Evolutionary conservation across 1,140 invertebrate genomes (phyloP), one percentile per base, ranked within the genome.

Genomic region (Sinonovacula constricta): DNA sequence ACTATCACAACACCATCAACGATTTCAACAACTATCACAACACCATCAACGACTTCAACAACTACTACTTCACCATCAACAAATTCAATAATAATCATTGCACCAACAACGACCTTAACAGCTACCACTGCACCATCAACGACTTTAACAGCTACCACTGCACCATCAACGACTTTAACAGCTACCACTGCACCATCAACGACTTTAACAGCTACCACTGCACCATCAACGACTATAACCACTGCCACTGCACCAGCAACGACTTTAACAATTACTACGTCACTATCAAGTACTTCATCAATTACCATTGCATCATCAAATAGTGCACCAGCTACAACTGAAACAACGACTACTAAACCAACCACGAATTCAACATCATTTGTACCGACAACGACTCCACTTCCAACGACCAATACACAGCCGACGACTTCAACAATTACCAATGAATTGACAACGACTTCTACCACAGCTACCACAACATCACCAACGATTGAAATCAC

Each of bases 401-500:
- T n/a, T n/a, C n/a, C n/a, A n/a, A n/a, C n/a, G n/a, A 22, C 24
- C 49, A 51, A 22, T 22, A 51, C 18, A 51, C 3, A 22, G 24
- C 2, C 24, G 18, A 5, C 49, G 2, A 51, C 18, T 0, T 22
- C 18, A 51, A 3, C 2, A 15, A n/a, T 51, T 51, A 22, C 7
- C 49, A 51, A n/a, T n/a, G n/a, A n/a, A n/a, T n/a, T n/a, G n/a
- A n/a, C n/a, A n/a, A n/a, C n/a, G n/a, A 36, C 0, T 3, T 1
- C 31, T n/a, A 2, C 31, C 12, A 36, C 60, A 30, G 14, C 59
- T 30, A 62, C 7, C 34, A 62, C 59, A 33, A 63, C 60, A 63
- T n/a, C 60, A n/a, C 2, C 33, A n/a, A 12, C 60, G 14, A n/a
- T 24, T 7, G 22, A 18, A 30, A 34, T n/a, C n/a, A n/a, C n/a